These are phyloP conservation scores for Arrhamphus sclerolepis DNA, from an alignment of 2,797 vertebrate species.

Conservation along the genomic window DNA sequence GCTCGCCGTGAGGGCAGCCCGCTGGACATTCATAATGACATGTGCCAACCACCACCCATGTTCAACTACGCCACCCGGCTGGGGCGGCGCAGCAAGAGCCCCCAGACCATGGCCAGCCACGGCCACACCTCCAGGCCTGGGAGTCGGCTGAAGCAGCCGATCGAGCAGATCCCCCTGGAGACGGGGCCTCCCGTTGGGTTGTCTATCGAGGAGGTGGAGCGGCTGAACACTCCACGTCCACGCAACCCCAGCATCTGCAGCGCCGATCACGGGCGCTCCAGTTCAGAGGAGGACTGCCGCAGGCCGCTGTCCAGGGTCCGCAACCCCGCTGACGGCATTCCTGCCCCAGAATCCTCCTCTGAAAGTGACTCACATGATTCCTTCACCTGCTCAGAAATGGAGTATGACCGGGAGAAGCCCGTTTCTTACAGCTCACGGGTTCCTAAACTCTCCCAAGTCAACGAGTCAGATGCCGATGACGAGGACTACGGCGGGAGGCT, in stretches of 20 bases:
- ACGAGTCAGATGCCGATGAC: conserved; percentile 95
- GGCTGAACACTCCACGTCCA: conserved; percentile 95
- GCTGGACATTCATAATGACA: conserved; percentile 87
- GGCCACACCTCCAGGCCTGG: conserved; percentile 88
- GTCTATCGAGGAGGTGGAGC: conserved; percentile 96
- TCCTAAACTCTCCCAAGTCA: conserved; percentile 96
- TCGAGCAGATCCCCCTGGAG: conserved; percentile 91
- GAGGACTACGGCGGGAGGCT: conserved; percentile 91
- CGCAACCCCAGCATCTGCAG: conserved; percentile 98
- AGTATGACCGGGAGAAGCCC: conserved; percentile 94
- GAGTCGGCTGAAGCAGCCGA: conserved; percentile 94
- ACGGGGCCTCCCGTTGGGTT: conserved; percentile 92
- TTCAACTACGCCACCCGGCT: conserved; percentile 93
- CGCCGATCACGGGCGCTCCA: conserved; percentile 95
- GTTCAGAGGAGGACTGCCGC: conserved; percentile 94
- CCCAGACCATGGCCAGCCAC: conserved; percentile 89
- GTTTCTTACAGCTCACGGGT: conserved; percentile 89
- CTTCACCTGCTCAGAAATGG: conserved; percentile 99
- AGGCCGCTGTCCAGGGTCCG: conserved; percentile 92
- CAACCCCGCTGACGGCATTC: conserved; percentile 95
- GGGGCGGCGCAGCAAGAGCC: conserved; percentile 95
- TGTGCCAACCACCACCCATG: conserved; percentile 86
- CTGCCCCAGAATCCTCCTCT: conserved; percentile 94
- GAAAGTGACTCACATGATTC: conserved; percentile 99
- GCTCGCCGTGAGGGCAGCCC: conserved; percentile 90